Evolutionary conservation across 2,888 invertebrate genomes (phyloP).

Genomic region (Lycocerus yunnanus): DNA sequence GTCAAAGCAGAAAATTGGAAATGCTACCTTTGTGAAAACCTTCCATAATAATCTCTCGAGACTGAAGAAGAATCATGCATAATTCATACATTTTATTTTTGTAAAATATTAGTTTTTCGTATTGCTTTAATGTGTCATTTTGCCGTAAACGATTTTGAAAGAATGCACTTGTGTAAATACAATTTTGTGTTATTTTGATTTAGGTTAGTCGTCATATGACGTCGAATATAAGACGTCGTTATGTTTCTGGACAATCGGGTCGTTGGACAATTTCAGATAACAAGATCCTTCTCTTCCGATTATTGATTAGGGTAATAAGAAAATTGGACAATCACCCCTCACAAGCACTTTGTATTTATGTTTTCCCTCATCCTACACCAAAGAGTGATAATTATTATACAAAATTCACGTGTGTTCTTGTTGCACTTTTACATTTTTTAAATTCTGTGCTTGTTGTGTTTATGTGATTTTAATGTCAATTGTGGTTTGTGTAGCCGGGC

Average conservation of each 20-base stretch:
- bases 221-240: background rate
- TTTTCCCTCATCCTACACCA: background rate
- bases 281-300: constrained; percentile 7
- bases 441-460: too few relatives aligned
- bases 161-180: background rate
- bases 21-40: background rate
- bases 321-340: background rate
- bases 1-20: background rate
- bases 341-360: background rate
- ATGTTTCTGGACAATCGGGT: background rate
- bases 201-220: background rate
- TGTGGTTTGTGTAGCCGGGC: background rate
- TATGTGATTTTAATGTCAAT: background rate
- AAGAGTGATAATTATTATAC: too few relatives aligned
- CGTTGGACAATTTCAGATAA: constrained; percentile 9
- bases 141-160: background rate
- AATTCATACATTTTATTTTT: background rate
- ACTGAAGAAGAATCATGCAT: background rate
- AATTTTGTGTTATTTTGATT: background rate
- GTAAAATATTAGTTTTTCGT: background rate
- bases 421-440: background rate
- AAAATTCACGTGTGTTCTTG: background rate
- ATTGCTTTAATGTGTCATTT: background rate
- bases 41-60: background rate
- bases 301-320: constrained; percentile 9